Percentiles rank a stretch among this genome's conserved stretches.
Evolutionary conservation across 2,888 invertebrate species (phyloP).

Genomic region (Cantharis lateralis): DNA sequence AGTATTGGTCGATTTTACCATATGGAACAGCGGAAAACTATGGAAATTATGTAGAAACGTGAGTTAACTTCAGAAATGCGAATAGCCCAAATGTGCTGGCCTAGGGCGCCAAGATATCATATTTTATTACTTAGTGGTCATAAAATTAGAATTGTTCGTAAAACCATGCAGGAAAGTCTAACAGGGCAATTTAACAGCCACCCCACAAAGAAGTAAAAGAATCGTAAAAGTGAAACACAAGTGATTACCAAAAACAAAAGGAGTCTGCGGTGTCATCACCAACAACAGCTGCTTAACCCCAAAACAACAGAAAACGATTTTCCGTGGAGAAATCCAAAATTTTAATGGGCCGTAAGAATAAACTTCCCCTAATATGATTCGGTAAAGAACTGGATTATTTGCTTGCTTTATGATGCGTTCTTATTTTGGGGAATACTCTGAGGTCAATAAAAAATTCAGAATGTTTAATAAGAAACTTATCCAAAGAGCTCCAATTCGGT

Average conservation of each 20-base stretch:
- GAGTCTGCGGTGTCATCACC: background rate
- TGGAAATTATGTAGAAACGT: background rate
- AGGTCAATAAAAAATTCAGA: background rate
- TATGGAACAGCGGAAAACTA: background rate
- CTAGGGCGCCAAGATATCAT: background rate
- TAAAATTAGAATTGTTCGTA: background rate
- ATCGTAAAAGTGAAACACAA: background rate
- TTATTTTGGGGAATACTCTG: background rate
- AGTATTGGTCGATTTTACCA: background rate
- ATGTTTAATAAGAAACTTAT: background rate
- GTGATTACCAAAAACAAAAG: background rate
- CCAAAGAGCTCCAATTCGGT: background rate
- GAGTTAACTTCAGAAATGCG: background rate
- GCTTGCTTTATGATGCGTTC: background rate
- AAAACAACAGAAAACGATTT: background rate
- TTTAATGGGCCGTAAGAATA: background rate
- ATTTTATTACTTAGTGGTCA: background rate
- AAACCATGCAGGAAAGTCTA: background rate
- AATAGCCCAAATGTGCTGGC: background rate
- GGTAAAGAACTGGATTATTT: background rate
- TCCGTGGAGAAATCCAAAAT: background rate
- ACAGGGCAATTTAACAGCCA: background rate
- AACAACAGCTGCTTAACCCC: background rate
- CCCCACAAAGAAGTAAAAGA: background rate
- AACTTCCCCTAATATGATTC: background rate